Evolutionary conservation across 2,888 invertebrate species (phyloP), one percentile per base, ranked within the genome.

Genomic region (Torymus tubicola): DNA sequence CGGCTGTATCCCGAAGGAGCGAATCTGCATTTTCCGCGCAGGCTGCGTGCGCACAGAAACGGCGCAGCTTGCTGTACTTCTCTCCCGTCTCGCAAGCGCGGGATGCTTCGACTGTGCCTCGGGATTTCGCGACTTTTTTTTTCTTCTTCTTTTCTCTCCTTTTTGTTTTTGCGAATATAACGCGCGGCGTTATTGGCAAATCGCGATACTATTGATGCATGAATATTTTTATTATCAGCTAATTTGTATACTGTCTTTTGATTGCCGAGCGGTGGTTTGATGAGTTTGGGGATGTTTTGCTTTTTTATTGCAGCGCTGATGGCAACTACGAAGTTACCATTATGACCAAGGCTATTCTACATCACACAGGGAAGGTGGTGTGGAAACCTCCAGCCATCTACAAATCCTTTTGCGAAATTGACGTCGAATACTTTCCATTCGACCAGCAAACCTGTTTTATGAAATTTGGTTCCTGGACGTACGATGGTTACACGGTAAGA

Each of bases 301-400:
- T 57, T 16, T 31, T 12, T 60, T 24, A 12, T 80, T 79, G 12
- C 93, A 98, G 98, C 92, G 98, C 98, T 86, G 98, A 99, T 91
- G 98, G 98, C 84, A 98, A 98, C 93, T 99, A 98, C 92, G 98
- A 98, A 92, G 97, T 98, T 90, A 98, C 98, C 87, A 96, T 98
- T 91, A 97, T 98, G 97, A 99, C 98, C 85, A 99, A 98, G 92
- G 98, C 98, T 84, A 97, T 97, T 87, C 94, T 98, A 78, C 96
- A 97, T 90, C 96, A 96, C 91, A 96, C 96, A 85, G 98, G 98
- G 31, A 96, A 96, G 91, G 98, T 99, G 84, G 94, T 96, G 70
- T 98, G 98, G 98, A 98, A 98, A 91, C 99, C 99, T 58, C 99
- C 99, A 18, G 99, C 98, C 89, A 98, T 99, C 92, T 99, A 98